phyloP scores from a whole-genome alignment of 2,888 invertebrate species.

The Macrosiphum euphorbiae region DNA sequence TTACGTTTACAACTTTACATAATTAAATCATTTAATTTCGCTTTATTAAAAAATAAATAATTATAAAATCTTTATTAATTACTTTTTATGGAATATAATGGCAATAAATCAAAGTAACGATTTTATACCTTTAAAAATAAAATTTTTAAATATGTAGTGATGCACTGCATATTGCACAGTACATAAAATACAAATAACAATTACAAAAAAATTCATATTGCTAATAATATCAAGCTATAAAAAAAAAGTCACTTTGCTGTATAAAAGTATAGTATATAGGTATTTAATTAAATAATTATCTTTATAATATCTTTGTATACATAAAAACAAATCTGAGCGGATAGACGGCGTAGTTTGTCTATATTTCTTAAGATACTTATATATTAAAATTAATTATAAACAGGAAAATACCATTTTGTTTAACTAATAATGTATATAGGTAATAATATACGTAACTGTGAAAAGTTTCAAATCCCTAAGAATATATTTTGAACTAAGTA shows the following conservation, averaged over 20 bases:
- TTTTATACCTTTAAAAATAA: background rate
- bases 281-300: background rate
- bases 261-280: background rate
- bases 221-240: background rate
- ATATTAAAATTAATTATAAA: background rate
- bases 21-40: background rate
- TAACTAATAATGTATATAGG: background rate
- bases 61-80: background rate
- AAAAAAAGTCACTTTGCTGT: background rate
- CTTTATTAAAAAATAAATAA: background rate
- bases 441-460: background rate
- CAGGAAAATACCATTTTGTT: background rate
- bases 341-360: rapidly evolving
- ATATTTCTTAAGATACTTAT: background rate
- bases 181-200: background rate
- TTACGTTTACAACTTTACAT: background rate
- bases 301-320: background rate
- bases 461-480: background rate
- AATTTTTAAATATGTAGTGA: background rate
- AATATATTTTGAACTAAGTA: background rate
- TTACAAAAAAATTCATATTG: background rate
- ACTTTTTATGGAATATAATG: background rate
- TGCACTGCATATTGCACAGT: background rate
- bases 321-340: background rate
- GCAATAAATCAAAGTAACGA: background rate